Evolutionary conservation across 2,113 vertebrate species (phyloP), one percentile per base, ranked within the genome.

Genomic region (Petromus typicus): DNA sequence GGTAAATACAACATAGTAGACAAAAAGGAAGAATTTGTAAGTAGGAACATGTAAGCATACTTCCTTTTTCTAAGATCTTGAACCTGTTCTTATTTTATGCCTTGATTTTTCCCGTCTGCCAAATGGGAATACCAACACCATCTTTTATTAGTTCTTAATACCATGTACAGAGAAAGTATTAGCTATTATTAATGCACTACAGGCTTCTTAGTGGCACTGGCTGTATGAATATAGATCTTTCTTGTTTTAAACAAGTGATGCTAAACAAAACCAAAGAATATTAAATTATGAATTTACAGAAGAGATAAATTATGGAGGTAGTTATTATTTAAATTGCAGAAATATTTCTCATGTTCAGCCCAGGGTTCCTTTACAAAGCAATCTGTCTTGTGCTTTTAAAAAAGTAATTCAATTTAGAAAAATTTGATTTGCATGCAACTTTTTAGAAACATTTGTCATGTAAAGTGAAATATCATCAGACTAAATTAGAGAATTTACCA

Each of bases 251-350:
- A 95, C 97, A 95, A 97, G 95, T 91, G 91, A 95, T 95, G 91
- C 94, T 96, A 97, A 97, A 97, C 93, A 97, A 97, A 97, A 95
- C 93, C 84, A 94, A 96, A 95, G 81, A 96, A 95, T 96, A 97
- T 97, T 97, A 97, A 96, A 97, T 97, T 97, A 97, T 96, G 91
- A 94, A 97, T 96, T 96, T 97, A 95, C 57, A 95, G 93, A 96
- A 94, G 96, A 94, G 93, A 97, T 97, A 97, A 97, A 97, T 97
- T 97, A 97, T 96, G 84, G 96, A 94, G 94, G 95, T 96, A 94
- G 95, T 97, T 97, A 97, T 97, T 97, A 97, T 97, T 97, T 97
- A 97, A 97, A 97, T 97, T 97, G 96, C 91, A 97, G 97, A 97
- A 97, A 97, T 97, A 97, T 97, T 97, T 97, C 97, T 96, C 95